Evolutionary conservation across 2,113 vertebrate genomes (phyloP).

Genomic region (Bubo blakistoni): DNA sequence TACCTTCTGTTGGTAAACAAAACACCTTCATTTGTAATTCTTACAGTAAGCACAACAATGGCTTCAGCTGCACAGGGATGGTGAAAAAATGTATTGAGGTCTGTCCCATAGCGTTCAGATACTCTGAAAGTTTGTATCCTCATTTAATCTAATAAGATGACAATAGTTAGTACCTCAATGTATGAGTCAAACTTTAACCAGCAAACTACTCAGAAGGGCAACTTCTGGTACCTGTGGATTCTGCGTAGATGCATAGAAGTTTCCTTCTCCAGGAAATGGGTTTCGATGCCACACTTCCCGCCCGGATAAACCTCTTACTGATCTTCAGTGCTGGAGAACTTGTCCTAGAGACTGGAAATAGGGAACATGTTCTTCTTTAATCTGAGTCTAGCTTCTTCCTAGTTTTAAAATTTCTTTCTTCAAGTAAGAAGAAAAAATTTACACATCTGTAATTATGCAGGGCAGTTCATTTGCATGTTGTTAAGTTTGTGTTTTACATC

Average conservation of each 20-base stretch:
- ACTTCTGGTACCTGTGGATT: neutral
- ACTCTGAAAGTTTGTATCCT: neutral
- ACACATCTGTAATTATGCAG: neutral
- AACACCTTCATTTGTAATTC: neutral
- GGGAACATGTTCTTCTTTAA: neutral
- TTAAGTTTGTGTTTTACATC: neutral
- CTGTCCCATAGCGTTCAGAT: neutral
- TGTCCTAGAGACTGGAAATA: neutral
- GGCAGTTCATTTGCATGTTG: neutral
- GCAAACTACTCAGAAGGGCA: neutral
- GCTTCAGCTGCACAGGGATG: neutral
- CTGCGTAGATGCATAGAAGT: neutral
- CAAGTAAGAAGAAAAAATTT: neutral
- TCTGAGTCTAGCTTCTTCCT: neutral
- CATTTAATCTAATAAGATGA: neutral
- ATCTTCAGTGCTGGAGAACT: neutral
- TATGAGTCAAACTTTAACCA: neutral
- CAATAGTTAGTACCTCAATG: neutral
- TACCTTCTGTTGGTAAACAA: neutral
- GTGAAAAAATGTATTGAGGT: neutral
- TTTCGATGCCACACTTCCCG: neutral
- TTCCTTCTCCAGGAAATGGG: neutral
- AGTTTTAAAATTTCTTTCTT: neutral
- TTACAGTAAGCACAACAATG: neutral
- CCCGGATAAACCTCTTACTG: neutral